These are phyloP conservation scores for Eristalis intricaria DNA, from an alignment of 2,888 invertebrate species.

Conservation along the genomic window DNA sequence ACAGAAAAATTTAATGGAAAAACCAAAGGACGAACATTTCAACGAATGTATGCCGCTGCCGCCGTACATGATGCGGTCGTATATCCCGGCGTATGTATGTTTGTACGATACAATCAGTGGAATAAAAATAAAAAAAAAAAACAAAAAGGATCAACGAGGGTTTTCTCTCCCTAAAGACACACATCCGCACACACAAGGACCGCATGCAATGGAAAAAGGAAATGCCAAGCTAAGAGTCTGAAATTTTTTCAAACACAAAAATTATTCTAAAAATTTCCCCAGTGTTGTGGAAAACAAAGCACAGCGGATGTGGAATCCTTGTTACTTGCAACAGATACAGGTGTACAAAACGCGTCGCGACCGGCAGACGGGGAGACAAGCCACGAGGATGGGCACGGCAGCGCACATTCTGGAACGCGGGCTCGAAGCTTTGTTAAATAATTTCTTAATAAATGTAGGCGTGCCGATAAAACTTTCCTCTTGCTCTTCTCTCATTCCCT, in stretches of 20 bases:
- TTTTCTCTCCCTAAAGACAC: neutral
- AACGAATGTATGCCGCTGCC: slow-evolving; percentile 24
- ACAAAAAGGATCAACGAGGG: slow-evolving; percentile 49
- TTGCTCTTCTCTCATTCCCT: neutral
- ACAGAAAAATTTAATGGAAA: slow-evolving; percentile 52
- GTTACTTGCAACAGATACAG: slow-evolving; percentile 26
- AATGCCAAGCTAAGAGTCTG: slow-evolving; percentile 45
- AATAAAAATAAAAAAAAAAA: neutral
- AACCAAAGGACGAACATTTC: slow-evolving; percentile 44
- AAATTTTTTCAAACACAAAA: slow-evolving; percentile 54
- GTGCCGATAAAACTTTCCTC: slow-evolving; percentile 26
- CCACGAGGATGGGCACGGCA: neutral
- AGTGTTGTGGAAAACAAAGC: slow-evolving; percentile 45
- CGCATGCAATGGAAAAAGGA: slow-evolving; percentile 20
- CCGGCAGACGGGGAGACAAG: neutral
- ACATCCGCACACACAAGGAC: slow-evolving; percentile 3
- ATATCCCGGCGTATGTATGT: slow-evolving; percentile 5
- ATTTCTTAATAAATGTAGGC: slow-evolving; percentile 59
- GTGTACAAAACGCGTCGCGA: slow-evolving; percentile 10
- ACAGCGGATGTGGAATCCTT: slow-evolving; percentile 54
- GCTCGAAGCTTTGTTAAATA: slow-evolving; percentile 45
- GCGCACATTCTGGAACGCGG: neutral
- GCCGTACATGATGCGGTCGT: slow-evolving; percentile 11
- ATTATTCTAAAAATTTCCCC: slow-evolving; percentile 63
- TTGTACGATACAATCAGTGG: neutral